A percentile compares a stretch with the other conserved stretches of the same genome.
Conservation (phyloP, 2,797 vertebrate species). For the Pseudotriccus pelzelni region DNA sequence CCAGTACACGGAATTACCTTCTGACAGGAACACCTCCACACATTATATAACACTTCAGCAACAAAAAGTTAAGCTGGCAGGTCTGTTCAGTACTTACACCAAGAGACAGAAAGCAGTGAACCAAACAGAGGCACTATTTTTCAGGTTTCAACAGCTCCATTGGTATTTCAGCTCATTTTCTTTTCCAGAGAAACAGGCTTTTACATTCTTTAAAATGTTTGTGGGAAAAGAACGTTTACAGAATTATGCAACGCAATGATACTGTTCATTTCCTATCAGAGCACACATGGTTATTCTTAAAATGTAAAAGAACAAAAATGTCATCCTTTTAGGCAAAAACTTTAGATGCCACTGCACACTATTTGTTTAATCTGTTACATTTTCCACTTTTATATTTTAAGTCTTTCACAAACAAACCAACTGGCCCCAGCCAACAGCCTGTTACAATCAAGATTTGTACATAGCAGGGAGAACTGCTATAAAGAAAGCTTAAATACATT, state of each 20-base stretch:
- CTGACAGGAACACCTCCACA: slow-evolving; percentile 31
- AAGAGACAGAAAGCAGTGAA: not conserved
- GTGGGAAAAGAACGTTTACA: not conserved
- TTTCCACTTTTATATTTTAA: not conserved
- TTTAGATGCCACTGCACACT: not conserved
- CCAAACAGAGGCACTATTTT: not conserved
- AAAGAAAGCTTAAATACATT: slow-evolving; percentile 50
- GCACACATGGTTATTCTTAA: not conserved
- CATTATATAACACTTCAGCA: not conserved
- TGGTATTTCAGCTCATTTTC: not conserved
- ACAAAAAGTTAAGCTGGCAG: not conserved
- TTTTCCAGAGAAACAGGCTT: not conserved
- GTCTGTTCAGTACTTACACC: not conserved
- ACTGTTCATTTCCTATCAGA: not conserved
- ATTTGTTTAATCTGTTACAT: not conserved
- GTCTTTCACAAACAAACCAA: not conserved
- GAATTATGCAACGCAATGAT: not conserved
- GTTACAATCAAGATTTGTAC: not conserved
- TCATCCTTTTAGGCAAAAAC: not conserved
- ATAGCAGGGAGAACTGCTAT: not conserved
- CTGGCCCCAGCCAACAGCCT: not conserved
- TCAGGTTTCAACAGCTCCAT: not conserved
- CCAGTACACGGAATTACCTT: not conserved
- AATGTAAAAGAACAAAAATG: not conserved
- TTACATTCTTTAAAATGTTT: not conserved